These are phyloP conservation scores for Parauchenoglanis punctatus DNA, from an alignment of 2,797 vertebrate genomes.

Conservation along the genomic window DNA sequence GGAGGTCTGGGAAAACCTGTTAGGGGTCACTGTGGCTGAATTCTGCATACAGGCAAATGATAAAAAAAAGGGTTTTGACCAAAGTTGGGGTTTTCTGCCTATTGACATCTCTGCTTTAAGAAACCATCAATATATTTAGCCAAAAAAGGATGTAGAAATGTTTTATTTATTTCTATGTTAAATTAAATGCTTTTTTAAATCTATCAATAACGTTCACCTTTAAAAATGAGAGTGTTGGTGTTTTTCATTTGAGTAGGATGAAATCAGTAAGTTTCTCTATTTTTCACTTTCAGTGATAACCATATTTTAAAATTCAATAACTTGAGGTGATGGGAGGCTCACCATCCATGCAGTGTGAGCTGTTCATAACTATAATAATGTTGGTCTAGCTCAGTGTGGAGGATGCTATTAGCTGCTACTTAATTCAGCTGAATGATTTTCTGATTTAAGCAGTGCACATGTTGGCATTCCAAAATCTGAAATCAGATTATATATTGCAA, in stretches of 20 bases:
- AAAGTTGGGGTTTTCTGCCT: background rate
- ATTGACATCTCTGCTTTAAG: background rate
- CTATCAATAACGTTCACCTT: background rate
- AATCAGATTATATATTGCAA: background rate
- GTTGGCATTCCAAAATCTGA: background rate
- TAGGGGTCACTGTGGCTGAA: background rate
- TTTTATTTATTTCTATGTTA: background rate
- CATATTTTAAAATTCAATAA: background rate
- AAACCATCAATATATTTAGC: background rate
- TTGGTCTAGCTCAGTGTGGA: background rate
- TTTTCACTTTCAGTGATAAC: background rate
- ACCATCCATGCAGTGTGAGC: background rate
- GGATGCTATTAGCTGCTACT: background rate
- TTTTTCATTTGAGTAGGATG: background rate
- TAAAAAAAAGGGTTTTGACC: background rate
- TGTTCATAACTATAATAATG: constrained; percentile 3
- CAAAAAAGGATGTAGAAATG: background rate
- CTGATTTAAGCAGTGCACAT: background rate
- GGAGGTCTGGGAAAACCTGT: background rate
- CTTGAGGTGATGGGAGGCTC: background rate
- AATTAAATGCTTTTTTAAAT: background rate
- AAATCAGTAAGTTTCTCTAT: background rate
- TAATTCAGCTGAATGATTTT: background rate
- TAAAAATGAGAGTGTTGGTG: background rate
- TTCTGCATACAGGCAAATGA: background rate